Base-by-base conservation (phyloP, 1,140 invertebrate species). In the Drosophila oshimai region DNA sequence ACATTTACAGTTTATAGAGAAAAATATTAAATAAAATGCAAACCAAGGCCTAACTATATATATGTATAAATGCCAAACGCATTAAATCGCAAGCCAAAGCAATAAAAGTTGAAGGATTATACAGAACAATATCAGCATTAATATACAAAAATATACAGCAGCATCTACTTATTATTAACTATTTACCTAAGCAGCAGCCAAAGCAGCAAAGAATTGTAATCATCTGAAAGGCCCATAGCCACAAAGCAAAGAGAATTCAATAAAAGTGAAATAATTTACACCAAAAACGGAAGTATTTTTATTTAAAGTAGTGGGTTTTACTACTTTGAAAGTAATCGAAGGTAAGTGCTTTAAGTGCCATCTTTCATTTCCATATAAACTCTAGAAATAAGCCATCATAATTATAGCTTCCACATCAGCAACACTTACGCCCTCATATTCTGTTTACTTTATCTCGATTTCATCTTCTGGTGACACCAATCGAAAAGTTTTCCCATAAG, bases 211-310 rank as follows among this genome's bases (percentile, higher is more conserved):
- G 28, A 72, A 54, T 54, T 64, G 58, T 62, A 72, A 62, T 36
- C 34, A 73, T 50, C 54, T 36, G 45, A 74, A 26, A 24, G 58
- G 61, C 44, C 62, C 24, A 50, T 41, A 57, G 58, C 44, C 61
- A 20, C 58, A 45, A n/a, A 37, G 61, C 57, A 46, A 37, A 58
- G 37, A 54, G 65, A 77, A 67, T 84, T 84, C 75, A 86, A 86
- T 86, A 86, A 86, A 86, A 67, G 44, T 50, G 62, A 75, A 86
- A 86, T 86, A 79, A 86, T 86, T 86, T 86, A 86, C 80, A 84
- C 78, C 68, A 76, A 42, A 51, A 49, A 37, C 24, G 6, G 39
- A 45, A 26, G 41, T 37, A 6, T 37, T 54, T 17, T n/a, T 15
- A 41, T 18, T 36, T 4, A 1, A 0, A 0, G n/a, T n/a, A 17